These are phyloP conservation scores for Danio choprae DNA, from an alignment of 2,797 vertebrate genomes.

Conservation along the genomic window DNA sequence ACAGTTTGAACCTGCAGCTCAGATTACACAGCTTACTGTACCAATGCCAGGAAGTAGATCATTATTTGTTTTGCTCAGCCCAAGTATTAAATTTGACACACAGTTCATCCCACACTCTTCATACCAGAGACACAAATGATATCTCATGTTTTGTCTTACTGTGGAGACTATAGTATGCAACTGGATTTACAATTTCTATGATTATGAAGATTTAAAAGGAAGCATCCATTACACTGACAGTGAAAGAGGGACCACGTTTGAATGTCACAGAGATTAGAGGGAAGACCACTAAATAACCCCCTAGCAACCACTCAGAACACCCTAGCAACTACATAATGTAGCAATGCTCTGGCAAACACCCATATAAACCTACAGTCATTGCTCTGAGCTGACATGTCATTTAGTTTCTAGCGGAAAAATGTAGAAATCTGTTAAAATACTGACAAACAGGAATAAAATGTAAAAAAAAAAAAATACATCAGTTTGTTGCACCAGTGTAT, in stretches of 20 bases:
- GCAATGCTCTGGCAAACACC: not conserved
- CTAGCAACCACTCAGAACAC: conserved; percentile 19
- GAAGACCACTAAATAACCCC: not conserved
- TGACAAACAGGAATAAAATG: not conserved
- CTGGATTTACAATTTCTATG: not conserved
- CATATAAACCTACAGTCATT: not conserved
- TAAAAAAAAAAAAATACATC: not conserved
- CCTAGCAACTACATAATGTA: not conserved
- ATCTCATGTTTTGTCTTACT: not conserved
- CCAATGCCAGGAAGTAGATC: not conserved
- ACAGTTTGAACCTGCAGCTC: not conserved
- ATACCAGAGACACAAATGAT: not conserved
- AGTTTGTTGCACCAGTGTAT: too few relatives aligned
- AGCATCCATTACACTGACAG: not conserved
- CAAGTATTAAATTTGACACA: not conserved
- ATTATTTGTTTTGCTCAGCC: not conserved
- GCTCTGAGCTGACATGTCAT: not conserved
- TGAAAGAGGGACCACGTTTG: not conserved
- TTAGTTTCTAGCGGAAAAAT: not conserved
- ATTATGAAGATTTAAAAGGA: not conserved
- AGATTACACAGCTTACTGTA: not conserved
- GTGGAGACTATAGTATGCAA: not conserved
- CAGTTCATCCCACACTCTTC: not conserved
- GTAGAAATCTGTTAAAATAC: not conserved
- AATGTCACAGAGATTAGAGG: not conserved